These are phyloP conservation scores for Sebastes ruberrimus DNA, from an alignment of 2,797 vertebrate genomes.

Conservation along the genomic window DNA sequence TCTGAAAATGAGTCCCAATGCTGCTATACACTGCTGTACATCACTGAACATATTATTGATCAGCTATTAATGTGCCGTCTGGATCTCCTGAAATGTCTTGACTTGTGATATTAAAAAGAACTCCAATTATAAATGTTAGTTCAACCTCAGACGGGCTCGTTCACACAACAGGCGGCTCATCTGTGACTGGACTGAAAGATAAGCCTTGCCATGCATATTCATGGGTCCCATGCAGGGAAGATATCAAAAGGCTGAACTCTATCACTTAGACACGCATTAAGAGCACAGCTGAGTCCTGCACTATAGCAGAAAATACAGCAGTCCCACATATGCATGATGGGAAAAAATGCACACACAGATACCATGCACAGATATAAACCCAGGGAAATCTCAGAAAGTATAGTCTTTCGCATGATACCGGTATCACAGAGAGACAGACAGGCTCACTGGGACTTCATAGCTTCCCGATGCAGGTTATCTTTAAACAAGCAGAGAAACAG, in stretches of 20 bases:
- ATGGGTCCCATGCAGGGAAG: slow-evolving; percentile 23
- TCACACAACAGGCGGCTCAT: slow-evolving; percentile 33
- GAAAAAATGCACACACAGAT: slow-evolving; percentile 33
- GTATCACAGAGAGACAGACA: slow-evolving; percentile 48
- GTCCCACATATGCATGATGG: not conserved
- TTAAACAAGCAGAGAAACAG: slow-evolving; percentile 71
- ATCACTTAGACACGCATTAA: slow-evolving; percentile 47
- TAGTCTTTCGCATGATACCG: slow-evolving; percentile 45
- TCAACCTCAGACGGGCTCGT: slow-evolving; percentile 9
- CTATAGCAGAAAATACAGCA: not conserved
- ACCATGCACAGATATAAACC: slow-evolving; percentile 33
- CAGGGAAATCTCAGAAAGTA: slow-evolving; percentile 47
- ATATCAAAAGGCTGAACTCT: slow-evolving; percentile 49
- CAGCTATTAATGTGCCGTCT: slow-evolving; percentile 1
- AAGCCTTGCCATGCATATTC: slow-evolving; percentile 53
- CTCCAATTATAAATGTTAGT: not conserved
- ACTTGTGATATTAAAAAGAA: not conserved
- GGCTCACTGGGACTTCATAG: slow-evolving; percentile 38
- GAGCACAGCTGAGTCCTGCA: slow-evolving; percentile 30
- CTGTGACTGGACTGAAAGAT: slow-evolving; percentile 51
- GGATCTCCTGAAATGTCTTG: not conserved
- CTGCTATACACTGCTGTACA: not conserved
- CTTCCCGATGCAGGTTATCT: slow-evolving; percentile 68
- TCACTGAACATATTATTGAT: slow-evolving; percentile 12
- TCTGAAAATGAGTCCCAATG: not conserved